These are phyloP conservation scores for Tachycineta bicolor DNA, from an alignment of 2,113 vertebrate genomes.

Conservation along the genomic window DNA sequence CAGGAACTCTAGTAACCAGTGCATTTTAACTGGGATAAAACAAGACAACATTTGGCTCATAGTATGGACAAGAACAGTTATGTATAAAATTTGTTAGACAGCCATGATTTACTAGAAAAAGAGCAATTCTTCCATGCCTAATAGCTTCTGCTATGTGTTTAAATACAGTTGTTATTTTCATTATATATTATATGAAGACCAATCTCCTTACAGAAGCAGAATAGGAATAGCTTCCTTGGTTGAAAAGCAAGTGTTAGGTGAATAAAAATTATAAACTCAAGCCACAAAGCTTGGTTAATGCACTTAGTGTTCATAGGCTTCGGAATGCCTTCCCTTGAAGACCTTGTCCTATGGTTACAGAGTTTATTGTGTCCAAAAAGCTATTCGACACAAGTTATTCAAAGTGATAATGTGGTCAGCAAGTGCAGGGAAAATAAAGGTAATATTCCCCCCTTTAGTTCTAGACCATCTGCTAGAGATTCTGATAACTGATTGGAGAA, in stretches of 20 bases:
- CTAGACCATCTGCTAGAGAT: not conserved
- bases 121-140: slow-evolving; percentile 1
- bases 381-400: not conserved
- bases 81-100: slow-evolving; percentile 43
- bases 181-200: slow-evolving; percentile 18
- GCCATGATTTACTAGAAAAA: slow-evolving; percentile 5
- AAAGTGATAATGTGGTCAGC: not conserved
- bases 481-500: not conserved
- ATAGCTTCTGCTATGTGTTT: slow-evolving; percentile 32
- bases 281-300: not conserved
- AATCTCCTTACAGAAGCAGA: slow-evolving; percentile 3
- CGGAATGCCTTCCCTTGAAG: not conserved
- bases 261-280: not conserved
- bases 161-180: slow-evolving; percentile 39
- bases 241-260: not conserved
- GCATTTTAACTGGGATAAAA: slow-evolving; percentile 7
- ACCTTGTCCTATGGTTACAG: not conserved
- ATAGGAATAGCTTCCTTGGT: slow-evolving; percentile 6
- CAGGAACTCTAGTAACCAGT: not conserved
- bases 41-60: not conserved
- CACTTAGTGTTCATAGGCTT: not conserved
- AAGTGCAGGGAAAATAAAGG: not conserved
- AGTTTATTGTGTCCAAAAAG: not conserved
- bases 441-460: not conserved
- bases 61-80: not conserved